Percentiles rank a stretch among this genome's conserved stretches.
Evolutionary conservation across 2,888 invertebrate species (phyloP).

Genomic region (Cataglyphis altisquamis): DNA sequence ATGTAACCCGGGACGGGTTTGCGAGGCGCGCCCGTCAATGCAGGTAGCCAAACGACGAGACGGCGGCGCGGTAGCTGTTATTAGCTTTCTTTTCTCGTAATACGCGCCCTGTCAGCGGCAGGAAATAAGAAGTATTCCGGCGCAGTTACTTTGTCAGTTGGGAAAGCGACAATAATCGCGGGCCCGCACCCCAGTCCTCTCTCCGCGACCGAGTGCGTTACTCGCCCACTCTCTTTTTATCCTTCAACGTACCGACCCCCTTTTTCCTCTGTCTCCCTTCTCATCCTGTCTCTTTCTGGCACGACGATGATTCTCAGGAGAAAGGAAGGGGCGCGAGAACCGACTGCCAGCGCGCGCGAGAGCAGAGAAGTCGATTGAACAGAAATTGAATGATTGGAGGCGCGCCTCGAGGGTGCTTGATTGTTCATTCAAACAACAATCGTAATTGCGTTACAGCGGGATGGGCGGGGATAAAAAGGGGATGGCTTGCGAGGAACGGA

Average conservation of each 20-base stretch:
- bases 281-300: conserved; percentile 48
- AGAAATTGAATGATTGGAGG: conserved; percentile 86
- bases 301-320: conserved; percentile 54
- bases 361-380: conserved; percentile 84
- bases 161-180: conserved; percentile 68
- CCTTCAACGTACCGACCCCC: conserved; percentile 25
- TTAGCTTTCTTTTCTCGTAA: conserved; percentile 83
- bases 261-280: conserved; percentile 43
- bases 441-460: conserved; percentile 85
- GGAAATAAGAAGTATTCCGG: conserved; percentile 81
- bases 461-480: conserved; percentile 44
- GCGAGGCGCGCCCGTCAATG: conserved; percentile 68
- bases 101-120: conserved; percentile 85
- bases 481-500: conserved; percentile 59
- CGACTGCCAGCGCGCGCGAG: conserved; percentile 29
- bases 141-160: conserved; percentile 73
- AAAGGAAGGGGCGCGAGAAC: conserved; percentile 60
- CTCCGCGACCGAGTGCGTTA: conserved; percentile 20
- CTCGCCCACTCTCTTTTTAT: conserved; percentile 35
- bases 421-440: conserved; percentile 87
- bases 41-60: conserved; percentile 77
- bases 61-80: conserved; percentile 78
- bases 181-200: conserved; percentile 44
- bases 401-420: conserved; percentile 86
- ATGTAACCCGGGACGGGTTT: conserved; percentile 59